Percentiles rank a stretch among this genome's conserved stretches.
Evolutionary conservation across 2,797 vertebrate species (phyloP).

Genomic region (Melanotaenia boesemani): DNA sequence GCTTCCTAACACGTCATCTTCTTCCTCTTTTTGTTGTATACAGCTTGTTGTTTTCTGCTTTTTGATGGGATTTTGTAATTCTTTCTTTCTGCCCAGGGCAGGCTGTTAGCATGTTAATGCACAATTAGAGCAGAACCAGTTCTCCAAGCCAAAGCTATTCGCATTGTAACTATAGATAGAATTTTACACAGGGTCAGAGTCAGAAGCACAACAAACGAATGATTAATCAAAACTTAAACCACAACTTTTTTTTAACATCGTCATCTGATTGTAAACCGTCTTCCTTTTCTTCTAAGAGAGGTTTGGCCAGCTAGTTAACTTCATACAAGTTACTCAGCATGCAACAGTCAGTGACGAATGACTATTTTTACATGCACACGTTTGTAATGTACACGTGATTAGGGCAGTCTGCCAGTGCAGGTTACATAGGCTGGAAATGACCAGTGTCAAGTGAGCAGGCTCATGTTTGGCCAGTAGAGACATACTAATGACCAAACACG

Average conservation of each 20-base stretch:
- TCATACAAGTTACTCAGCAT: conserved; percentile 1
- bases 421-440: conserved; percentile 58
- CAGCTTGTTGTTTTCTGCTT: neutral
- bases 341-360: conserved; percentile 5
- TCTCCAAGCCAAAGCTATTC: too few species aligned
- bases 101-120: too few species aligned
- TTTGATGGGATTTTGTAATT: too few species aligned
- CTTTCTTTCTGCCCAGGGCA: too few species aligned
- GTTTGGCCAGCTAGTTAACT: neutral
- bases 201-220: too few species aligned
- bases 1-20: too few species aligned
- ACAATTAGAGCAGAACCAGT: too few species aligned
- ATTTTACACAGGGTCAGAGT: too few species aligned
- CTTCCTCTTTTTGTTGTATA: neutral
- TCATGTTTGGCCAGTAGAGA: conserved; percentile 28
- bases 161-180: too few species aligned
- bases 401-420: conserved; percentile 51
- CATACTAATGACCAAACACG: conserved; percentile 4
- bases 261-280: too few species aligned
- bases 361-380: conserved; percentile 10
- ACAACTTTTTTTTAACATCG: too few species aligned
- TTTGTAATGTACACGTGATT: conserved; percentile 39
- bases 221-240: too few species aligned
- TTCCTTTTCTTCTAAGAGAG: neutral
- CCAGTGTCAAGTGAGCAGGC: conserved; percentile 49